Evolutionary conservation across 1,140 invertebrate species (phyloP), one percentile per base, ranked within the genome.

Genomic region (Colletes gigas): DNA sequence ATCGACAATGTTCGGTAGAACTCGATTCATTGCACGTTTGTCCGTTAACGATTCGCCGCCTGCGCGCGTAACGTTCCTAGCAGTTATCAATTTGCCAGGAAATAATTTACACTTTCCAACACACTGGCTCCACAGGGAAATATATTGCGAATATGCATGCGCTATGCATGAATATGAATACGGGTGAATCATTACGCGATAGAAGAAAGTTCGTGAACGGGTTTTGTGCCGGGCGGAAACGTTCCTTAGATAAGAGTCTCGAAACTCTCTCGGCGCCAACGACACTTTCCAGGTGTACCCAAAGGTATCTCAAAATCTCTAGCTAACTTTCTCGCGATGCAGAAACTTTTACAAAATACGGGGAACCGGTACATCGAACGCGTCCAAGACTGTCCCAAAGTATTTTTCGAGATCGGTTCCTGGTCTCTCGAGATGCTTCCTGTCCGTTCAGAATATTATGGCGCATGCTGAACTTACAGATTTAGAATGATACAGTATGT

Each of bases 101-200:
- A 86, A 86, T 86, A 86, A 86, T 86, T 86, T 80, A 86, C 81
- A 77, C 81, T 86, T 86, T 86, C 69, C 68, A 62, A 60, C 21
- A 41, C 30, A 62, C 21, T 54, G 71, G 74, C 44, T 73, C 65
- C 63, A 44, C 55, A 60, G 76, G 72, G 84, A 83, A 86, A 87
- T 87, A 81, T 86, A 87, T 87, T 68, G 76, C 75, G 85, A 87
- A 86, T 87, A 87, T 87, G 84, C 77, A 87, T 87, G 84, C 76
- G 63, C 67, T 60, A 68, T 82, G 85, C 83, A 87, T 87, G 84
- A 87, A 87, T 87, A 87, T 86, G 85, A 87, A 87, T 87, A 86
- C 63, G 69, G 62, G 59, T 66, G 77, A 83, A 83, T 87, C 83
- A 87, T 86, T 81, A 86, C 77, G 84, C 77, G 66, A n/a, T 19